Evolutionary conservation across 2,888 invertebrate species (phyloP), one percentile per base, ranked within the genome.

Genomic region (Spodoptera littoralis): DNA sequence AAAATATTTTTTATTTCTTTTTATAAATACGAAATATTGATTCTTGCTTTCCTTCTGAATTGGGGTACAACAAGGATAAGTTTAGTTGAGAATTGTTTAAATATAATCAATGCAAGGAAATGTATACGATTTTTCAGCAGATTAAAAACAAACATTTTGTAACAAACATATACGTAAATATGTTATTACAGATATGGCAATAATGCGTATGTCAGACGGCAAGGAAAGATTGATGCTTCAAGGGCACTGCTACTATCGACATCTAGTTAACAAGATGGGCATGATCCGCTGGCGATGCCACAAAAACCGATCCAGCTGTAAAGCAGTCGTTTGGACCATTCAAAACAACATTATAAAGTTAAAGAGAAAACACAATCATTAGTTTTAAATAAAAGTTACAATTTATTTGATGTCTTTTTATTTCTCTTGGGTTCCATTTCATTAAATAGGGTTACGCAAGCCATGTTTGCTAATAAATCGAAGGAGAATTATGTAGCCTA

Each of bases 231-330:
- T 78, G 13, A 27, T 56, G 6, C n/a, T 63, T 4, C 56, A 60
- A 11, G 49, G 57, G 8, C 64, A 75, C 1, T 36, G 48, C 27
- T 78, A 57, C 45, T 63, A 61, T 12, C 58, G 57, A 0, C 80
- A 79, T 18, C 27, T 75, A 5, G 50, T 63, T 3, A 74, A 70
- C 45, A 65, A 36, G 1, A 65, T 2, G 9, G 70, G 77, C 12
- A 74, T 64, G 69, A 62, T 65, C 2, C 67, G 82, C 0, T 81
- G 82, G 82, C 62, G 82, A 18, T 81, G 82, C 55, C 62, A 73
- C 0, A 68, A 47, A 13, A 61, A 77, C 55, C 53, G 68, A 22
- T 60, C 41, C 24, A 53, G 59, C n/a, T 81, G 81, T 44, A 81
- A 75, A 52, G 69, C 77, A 0, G 69, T 58, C n/a, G 22, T 77